Evolutionary conservation across 2,888 invertebrate genomes (phyloP), one percentile per base, ranked within the genome.

Genomic region (Branchellion lobata): DNA sequence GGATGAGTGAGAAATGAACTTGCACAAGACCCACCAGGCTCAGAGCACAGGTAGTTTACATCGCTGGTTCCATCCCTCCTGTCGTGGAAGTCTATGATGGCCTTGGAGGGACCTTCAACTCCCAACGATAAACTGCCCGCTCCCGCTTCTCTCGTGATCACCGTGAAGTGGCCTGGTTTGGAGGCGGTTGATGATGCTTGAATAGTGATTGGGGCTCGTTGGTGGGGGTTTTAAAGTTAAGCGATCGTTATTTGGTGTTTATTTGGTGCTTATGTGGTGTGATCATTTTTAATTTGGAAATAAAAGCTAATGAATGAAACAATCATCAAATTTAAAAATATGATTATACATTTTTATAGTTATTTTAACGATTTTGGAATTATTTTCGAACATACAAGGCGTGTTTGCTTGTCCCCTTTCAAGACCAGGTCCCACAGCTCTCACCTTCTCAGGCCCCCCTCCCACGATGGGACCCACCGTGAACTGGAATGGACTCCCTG

Each of bases 91-190:
- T 96, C 94, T 83, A 99, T 96, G 85, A 95, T 94, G 0, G 97
- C 98, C 89, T 97, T 97, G 89, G 95, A 95, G 1, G 98, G 98
- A 0, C 99, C 98, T 87, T 99, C 98, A 71, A 99, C 92, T 0
- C 96, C 95, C 82, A 99, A 95, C 73, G 96, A 95, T 79, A 99
- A 90, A 75, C 95, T 94, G 0, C 99, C 99, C 36, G 96, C 95
- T 0, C 98, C 98, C 1, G 97, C 98, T 87, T 99, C 98, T 33
- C 98, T 91, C 0, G 97, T 98, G 95, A 96, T 98, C 0, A 99
- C 95, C 88, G 97, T 99, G 86, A 90, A 90, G 78, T 89, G 88
- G 84, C 87, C 89, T 89, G 83, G 11, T 47, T 47, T n/a, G n/a
- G n/a, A n/a, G n/a, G n/a, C n/a, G n/a, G n/a, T n/a, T n/a, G n/a